Conservation (phyloP, 2,797 vertebrate species). For the Premnoplex brunnescens region DNA sequence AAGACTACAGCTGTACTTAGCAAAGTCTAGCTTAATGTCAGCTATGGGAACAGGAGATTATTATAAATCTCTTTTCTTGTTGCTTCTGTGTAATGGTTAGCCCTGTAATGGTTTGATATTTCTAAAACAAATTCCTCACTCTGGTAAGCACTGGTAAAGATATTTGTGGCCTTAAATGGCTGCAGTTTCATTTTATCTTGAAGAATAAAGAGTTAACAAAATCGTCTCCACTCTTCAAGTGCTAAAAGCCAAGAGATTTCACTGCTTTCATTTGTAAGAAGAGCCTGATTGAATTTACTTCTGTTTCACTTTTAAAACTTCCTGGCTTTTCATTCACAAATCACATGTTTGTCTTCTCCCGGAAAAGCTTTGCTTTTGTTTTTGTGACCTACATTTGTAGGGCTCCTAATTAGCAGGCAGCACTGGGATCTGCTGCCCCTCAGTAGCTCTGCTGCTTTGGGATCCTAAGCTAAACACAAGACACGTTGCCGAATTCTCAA, state of each 20-base stretch:
- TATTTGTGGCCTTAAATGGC: neutral
- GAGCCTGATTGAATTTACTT: conserved; percentile 64
- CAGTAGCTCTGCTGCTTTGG: conserved; percentile 43
- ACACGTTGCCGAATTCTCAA: neutral
- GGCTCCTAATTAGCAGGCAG: conserved; percentile 76
- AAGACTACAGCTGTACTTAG: neutral
- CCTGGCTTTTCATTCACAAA: conserved; percentile 78
- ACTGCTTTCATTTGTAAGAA: conserved; percentile 27
- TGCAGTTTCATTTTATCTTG: neutral
- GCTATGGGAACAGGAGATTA: neutral
- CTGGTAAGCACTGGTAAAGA: neutral
- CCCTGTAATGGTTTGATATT: neutral
- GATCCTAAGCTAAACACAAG: conserved; percentile 44
- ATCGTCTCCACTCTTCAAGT: neutral
- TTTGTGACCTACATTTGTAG: conserved; percentile 73
- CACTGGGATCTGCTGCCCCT: conserved; percentile 51
- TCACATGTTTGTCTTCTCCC: conserved; percentile 70
- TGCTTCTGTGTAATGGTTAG: neutral
- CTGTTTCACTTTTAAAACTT: conserved; percentile 72
- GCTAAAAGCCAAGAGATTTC: conserved; percentile 3
- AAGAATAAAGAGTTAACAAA: conserved; percentile 43
- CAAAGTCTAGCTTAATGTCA: neutral
- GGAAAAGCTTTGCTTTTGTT: conserved; percentile 75
- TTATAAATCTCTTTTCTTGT: neutral
- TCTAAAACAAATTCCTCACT: neutral